Evolutionary conservation across 2,113 vertebrate species (phyloP).

Genomic region (Suncus etruscus): DNA sequence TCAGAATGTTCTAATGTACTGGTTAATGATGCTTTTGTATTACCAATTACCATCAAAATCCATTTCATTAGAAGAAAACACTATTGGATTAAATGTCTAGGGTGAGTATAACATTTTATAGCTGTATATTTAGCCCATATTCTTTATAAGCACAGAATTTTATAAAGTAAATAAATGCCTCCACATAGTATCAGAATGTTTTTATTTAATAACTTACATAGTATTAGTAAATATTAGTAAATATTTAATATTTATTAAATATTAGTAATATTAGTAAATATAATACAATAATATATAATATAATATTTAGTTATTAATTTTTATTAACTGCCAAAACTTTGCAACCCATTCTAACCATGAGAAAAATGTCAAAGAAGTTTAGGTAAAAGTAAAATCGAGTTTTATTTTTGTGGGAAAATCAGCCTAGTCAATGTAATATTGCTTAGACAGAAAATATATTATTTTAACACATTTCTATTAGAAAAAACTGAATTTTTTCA

Average conservation of each 20-base stretch:
- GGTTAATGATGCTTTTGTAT: constrained; percentile 83
- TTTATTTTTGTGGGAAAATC: too few species aligned
- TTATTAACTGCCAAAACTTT: neutral
- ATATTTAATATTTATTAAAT: too few species aligned
- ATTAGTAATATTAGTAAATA: too few species aligned
- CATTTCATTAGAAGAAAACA: constrained; percentile 75
- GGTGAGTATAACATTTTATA: neutral
- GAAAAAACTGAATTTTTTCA: neutral
- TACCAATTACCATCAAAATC: constrained; percentile 75
- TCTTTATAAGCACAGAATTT: constrained; percentile 24
- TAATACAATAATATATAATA: too few species aligned
- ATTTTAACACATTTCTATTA: neutral
- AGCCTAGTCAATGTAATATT: too few species aligned
- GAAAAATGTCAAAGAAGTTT: neutral
- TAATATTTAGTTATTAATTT: neutral
- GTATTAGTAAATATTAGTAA: too few species aligned
- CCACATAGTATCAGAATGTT: neutral
- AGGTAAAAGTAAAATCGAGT: neutral
- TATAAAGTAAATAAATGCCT: constrained; percentile 6
- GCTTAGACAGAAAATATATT: neutral
- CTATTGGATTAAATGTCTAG: constrained; percentile 69
- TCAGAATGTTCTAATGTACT: constrained; percentile 84
- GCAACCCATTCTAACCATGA: neutral
- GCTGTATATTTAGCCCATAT: neutral
- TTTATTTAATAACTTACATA: neutral